These are phyloP conservation scores for Lysandra bellargus DNA, from an alignment of 2,888 invertebrate species.

Conservation along the genomic window DNA sequence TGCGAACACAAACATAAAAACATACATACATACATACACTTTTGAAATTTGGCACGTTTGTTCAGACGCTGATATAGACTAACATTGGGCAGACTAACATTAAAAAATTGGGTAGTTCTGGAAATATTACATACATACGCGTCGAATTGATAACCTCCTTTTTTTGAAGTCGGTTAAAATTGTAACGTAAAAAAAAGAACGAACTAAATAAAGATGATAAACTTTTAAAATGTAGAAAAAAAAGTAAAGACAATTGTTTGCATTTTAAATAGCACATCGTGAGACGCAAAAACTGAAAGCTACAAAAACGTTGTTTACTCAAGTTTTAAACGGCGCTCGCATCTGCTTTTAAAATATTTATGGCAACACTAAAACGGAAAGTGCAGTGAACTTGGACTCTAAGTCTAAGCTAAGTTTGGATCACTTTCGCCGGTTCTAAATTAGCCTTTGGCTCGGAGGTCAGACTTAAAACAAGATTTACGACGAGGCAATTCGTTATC, in stretches of 20 bases:
- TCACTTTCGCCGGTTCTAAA: not conserved
- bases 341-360: conserved; percentile 17
- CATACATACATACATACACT: too few species aligned
- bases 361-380: not conserved
- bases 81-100: too few species aligned
- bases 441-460: conserved; percentile 9
- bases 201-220: not conserved
- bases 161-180: not conserved
- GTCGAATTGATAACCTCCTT: too few species aligned
- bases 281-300: not conserved
- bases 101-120: too few species aligned
- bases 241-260: not conserved
- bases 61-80: too few species aligned
- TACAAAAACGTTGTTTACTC: not conserved
- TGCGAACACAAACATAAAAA: too few species aligned
- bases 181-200: not conserved
- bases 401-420: conserved; percentile 13
- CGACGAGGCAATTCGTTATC: conserved; percentile 1
- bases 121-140: too few species aligned
- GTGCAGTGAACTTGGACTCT: conserved; percentile 15
- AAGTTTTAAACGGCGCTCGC: conserved; percentile 15
- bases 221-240: not conserved
- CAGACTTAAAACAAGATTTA: conserved; percentile 16
- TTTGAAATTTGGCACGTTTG: too few species aligned
- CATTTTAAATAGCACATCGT: not conserved